A percentile compares a stretch with the other conserved stretches of the same genome.
These are phyloP conservation scores for Dermochelys coriacea DNA, from an alignment of 2,797 vertebrate genomes.

Conservation along the genomic window DNA sequence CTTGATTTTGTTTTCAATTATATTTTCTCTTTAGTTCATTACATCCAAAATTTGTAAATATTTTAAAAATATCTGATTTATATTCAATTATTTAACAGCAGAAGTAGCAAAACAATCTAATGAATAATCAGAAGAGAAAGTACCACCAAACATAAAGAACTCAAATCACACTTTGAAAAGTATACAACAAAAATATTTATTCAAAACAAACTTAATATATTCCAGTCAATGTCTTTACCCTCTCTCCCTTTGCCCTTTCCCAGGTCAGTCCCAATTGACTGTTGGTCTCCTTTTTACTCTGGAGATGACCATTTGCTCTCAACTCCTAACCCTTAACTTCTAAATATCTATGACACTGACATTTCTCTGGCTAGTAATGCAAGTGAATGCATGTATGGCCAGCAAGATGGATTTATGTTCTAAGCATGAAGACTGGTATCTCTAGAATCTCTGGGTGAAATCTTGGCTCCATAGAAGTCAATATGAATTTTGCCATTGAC, in stretches of 20 bases:
- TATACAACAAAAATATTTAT: slow-evolving; percentile 1
- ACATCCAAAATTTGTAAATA: neutral
- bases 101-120: neutral
- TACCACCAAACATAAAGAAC: neutral
- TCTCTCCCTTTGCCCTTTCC: neutral
- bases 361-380: neutral
- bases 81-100: neutral
- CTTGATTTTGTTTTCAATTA: neutral
- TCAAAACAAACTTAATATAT: neutral
- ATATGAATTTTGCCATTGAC: neutral
- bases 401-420: neutral
- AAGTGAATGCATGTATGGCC: neutral
- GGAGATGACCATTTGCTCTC: neutral
- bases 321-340: neutral
- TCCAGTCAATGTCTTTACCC: neutral
- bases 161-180: neutral
- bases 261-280: neutral
- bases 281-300: fast-evolving
- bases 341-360: neutral
- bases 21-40: neutral
- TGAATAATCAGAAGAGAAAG: neutral
- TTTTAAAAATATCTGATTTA: neutral
- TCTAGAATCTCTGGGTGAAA: neutral
- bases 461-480: neutral
- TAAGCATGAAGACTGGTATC: neutral